Evolutionary conservation across 2,888 invertebrate genomes (phyloP), one percentile per base, ranked within the genome.

Genomic region (Microchrysa polita): DNA sequence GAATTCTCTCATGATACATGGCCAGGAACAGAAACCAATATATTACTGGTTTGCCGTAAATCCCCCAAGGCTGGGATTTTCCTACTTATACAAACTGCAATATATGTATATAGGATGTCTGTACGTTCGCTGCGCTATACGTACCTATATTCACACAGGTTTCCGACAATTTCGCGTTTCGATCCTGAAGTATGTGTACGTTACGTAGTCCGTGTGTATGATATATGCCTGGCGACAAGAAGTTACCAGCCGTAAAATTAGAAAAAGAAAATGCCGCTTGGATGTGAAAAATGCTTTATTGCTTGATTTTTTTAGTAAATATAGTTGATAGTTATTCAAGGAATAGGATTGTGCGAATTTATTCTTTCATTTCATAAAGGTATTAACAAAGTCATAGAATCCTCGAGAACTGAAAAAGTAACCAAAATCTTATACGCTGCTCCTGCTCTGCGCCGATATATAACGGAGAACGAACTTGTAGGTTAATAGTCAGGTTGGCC

Each of bases 221-320:
- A 75, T 75, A 67, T 75, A 75, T 75, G 75, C 63, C 60, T 61
- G 57, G 73, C 74, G 74, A 74, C 75, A 75, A 75, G 73, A 73
- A 75, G 55, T 72, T 74, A 75, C 75, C 72, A 75, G 72, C 75
- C 75, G 75, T 75, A 74, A 75, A 75, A 75, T 75, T 75, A 75
- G 74, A 74, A 61, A 53, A 61, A 27, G 73, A 48, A 63, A 63
- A 61, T 73, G 57, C 75, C 71, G 71, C 16, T 73, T 60, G 61
- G 59, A 7, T 48, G 57, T 72, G 65, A 75, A 75, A 75, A 75
- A 73, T 73, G 44, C 71, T 63, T n/a, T n/a, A n/a, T n/a, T n/a
- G n/a, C n/a, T n/a, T n/a, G n/a, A n/a, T n/a, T n/a, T n/a, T n/a
- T n/a, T n/a, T n/a, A n/a, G n/a, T n/a, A n/a, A n/a, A n/a, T n/a